Percentiles rank a stretch among this genome's conserved stretches.
phyloP scores from a whole-genome alignment of 92 coral and sea anemone species.

The Pocillopora meandrina region DNA sequence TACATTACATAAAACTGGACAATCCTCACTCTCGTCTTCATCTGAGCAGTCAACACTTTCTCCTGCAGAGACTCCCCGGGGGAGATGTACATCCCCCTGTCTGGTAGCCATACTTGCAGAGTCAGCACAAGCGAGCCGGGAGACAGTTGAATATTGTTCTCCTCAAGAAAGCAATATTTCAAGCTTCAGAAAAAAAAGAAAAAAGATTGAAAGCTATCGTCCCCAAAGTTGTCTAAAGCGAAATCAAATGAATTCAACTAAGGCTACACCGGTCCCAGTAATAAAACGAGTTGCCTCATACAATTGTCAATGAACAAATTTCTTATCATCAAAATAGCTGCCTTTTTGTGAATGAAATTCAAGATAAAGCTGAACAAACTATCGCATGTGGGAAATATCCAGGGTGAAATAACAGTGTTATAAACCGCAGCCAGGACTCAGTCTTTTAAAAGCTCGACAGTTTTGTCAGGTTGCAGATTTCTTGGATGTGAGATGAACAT shows the following conservation, averaged over 20 bases:
- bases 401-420: no score
- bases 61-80: neutral
- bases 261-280: conserved; percentile 5
- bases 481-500: no score
- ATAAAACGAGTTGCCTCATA: neutral
- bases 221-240: neutral
- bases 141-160: no score
- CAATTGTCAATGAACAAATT: no score
- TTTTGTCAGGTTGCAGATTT: no score
- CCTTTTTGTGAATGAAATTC: no score
- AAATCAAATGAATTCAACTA: neutral
- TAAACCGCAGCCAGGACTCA: no score
- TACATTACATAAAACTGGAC: neutral
- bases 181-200: neutral
- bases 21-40: no score
- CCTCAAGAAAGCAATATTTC: neutral
- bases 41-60: neutral
- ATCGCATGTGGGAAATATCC: no score
- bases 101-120: neutral
- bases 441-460: no score
- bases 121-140: neutral
- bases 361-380: no score
- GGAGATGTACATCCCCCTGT: neutral
- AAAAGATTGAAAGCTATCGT: neutral
- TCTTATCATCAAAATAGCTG: no score